Evolutionary conservation across 2,888 invertebrate species (phyloP).

Genomic region (Lomographa bimaculata): DNA sequence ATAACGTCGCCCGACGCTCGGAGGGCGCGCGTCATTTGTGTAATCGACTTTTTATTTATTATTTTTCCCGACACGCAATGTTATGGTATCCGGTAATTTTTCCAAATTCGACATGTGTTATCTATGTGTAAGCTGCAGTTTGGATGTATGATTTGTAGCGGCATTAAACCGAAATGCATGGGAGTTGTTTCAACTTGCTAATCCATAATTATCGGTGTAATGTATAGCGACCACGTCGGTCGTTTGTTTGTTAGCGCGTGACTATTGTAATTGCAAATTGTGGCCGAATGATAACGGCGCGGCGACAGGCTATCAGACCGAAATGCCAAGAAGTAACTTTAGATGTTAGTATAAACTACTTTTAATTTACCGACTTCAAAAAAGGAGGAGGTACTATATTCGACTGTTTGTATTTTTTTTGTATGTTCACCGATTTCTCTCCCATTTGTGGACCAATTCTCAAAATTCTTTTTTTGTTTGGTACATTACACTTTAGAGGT

Average conservation of each 20-base stretch:
- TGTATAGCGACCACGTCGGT: conserved; percentile 51
- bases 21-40: conserved; percentile 45
- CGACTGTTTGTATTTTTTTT: no score
- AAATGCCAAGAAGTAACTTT: no score
- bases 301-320: no score
- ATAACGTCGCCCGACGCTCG: conserved; percentile 47
- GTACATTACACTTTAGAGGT: no score
- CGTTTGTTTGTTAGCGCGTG: conserved; percentile 56
- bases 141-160: conserved; percentile 53
- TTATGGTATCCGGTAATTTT: conserved; percentile 25
- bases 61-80: conserved; percentile 32
- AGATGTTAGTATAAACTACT: no score
- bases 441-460: no score
- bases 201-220: conserved; percentile 61
- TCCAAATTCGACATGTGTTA: conserved; percentile 30
- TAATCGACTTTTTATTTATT: conserved; percentile 54
- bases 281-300: no score
- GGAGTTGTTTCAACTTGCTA: conserved; percentile 56
- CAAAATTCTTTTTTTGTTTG: no score
- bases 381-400: no score
- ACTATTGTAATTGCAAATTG: conserved; percentile 56
- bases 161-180: conserved; percentile 56
- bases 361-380: no score
- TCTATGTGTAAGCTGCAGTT: conserved; percentile 36
- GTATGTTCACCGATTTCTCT: no score